Conservation (phyloP, 2,797 vertebrate species). For the Phoxinus dragarum region DNA sequence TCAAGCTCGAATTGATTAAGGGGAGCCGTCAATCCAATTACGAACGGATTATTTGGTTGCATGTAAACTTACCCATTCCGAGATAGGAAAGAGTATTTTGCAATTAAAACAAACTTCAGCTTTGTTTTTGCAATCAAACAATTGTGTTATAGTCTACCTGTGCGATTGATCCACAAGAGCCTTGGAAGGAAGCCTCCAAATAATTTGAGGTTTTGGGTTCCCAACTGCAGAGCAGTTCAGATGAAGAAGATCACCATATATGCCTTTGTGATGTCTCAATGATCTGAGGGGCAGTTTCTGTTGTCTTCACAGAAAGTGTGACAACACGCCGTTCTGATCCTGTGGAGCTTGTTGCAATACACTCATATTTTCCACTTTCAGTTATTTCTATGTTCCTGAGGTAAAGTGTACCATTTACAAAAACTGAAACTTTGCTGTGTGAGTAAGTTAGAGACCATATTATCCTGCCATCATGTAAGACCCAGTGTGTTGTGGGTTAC, state of each 20-base stretch:
- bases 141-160: conserved; percentile 80
- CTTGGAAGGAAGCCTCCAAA: conserved; percentile 94
- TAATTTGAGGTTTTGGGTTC: conserved; percentile 87
- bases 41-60: no score
- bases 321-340: conserved; percentile 92
- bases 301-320: conserved; percentile 76
- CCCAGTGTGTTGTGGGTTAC: conserved; percentile 88
- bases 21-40: no score
- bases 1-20: no score
- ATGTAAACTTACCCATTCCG: not conserved
- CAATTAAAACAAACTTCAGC: not conserved
- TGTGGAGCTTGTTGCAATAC: conserved; percentile 92
- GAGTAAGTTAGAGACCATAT: conserved; percentile 71
- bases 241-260: conserved; percentile 84
- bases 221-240: conserved; percentile 90
- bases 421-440: conserved; percentile 70
- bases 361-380: conserved; percentile 91
- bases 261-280: conserved; percentile 75
- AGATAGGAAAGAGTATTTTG: not conserved
- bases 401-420: conserved; percentile 85
- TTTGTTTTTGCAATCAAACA: not conserved
- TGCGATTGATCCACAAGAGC: conserved; percentile 88
- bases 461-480: conserved; percentile 80
- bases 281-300: conserved; percentile 81
- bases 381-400: conserved; percentile 70